A percentile compares a stretch with the other conserved stretches of the same genome.
Conservation (phyloP, 2,113 vertebrate species). For the Lichenostomus cassidix region DNA sequence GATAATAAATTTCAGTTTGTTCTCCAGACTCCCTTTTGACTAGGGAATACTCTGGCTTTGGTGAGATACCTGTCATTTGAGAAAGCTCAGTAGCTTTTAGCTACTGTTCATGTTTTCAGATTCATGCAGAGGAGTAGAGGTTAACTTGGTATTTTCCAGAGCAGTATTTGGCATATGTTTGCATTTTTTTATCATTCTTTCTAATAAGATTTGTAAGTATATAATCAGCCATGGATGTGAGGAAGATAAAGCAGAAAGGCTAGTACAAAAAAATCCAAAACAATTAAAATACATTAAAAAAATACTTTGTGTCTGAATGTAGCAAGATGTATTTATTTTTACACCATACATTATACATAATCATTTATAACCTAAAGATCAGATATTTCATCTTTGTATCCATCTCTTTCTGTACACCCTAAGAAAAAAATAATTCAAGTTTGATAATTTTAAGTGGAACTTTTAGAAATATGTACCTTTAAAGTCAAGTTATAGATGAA, state of each 20-base stretch:
- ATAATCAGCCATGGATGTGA: not conserved
- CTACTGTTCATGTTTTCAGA: not conserved
- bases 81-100: not conserved
- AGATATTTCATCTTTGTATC: not conserved
- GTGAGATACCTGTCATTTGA: not conserved
- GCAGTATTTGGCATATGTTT: not conserved
- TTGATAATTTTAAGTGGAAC: not conserved
- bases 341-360: not conserved
- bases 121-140: not conserved
- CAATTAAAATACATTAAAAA: not conserved
- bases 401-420: not conserved
- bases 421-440: not conserved
- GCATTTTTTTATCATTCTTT: not conserved
- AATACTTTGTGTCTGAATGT: accelerated
- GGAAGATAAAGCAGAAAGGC: not conserved
- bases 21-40: not conserved
- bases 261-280: not conserved
- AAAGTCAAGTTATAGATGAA: not conserved
- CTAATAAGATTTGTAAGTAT: not conserved
- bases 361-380: not conserved
- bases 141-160: not conserved
- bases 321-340: not conserved
- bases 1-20: not conserved
- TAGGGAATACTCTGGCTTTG: not conserved
- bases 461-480: not conserved